Evolutionary conservation across 2,888 invertebrate species (phyloP).

Genomic region (Erynnis tages): DNA sequence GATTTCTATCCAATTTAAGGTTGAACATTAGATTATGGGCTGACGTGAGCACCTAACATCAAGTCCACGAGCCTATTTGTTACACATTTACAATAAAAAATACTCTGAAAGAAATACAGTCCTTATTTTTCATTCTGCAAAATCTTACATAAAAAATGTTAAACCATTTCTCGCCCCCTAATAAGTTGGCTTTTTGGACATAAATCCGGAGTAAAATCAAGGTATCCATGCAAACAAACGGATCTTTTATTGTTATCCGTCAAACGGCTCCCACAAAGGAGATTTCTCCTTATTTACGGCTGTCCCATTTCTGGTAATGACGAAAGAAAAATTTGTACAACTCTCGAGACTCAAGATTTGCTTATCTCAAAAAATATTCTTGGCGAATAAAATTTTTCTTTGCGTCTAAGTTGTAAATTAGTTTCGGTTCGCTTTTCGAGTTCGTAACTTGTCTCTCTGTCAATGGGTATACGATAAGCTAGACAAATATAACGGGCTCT

Average conservation of each 20-base stretch:
- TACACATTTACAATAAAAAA: too few relatives aligned
- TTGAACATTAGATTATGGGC: too few relatives aligned
- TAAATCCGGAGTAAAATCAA: background rate
- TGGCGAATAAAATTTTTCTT: background rate
- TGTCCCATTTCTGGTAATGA: background rate
- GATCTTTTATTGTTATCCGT: constrained; percentile 7
- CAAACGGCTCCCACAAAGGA: background rate
- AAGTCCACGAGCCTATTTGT: too few relatives aligned
- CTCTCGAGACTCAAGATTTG: background rate
- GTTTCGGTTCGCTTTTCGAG: background rate
- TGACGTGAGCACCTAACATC: too few relatives aligned
- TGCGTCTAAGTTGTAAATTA: constrained; percentile 1
- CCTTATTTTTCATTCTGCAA: too few relatives aligned
- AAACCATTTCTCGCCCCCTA: background rate
- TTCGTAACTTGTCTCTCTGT: too few relatives aligned
- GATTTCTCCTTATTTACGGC: background rate
- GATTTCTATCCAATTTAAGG: too few relatives aligned
- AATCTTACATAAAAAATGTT: background rate
- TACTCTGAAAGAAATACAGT: too few relatives aligned
- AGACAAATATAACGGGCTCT: too few relatives aligned
- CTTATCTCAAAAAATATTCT: constrained; percentile 1
- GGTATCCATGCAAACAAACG: background rate
- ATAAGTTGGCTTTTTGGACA: background rate
- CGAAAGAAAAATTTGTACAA: background rate
- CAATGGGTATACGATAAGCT: too few relatives aligned